Conservation (phyloP, 2,797 vertebrate species). For the Rhabdomys pumilio region DNA sequence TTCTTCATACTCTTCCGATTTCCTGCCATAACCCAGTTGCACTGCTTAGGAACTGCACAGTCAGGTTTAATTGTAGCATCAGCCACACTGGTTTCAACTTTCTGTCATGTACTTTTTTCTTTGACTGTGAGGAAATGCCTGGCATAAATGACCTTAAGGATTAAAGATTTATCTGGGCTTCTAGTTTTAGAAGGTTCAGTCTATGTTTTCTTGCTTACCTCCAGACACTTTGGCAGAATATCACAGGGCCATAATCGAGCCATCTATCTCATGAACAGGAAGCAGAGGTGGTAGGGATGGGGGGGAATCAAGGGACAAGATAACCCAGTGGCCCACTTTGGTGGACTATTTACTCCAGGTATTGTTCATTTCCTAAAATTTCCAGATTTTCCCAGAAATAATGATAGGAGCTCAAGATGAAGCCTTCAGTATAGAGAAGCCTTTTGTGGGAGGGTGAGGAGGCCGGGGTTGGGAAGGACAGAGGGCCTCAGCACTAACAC, state of each 20-base stretch:
- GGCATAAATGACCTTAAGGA: neutral
- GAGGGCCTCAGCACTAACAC: neutral
- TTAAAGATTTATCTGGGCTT: neutral
- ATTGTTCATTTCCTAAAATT: no score
- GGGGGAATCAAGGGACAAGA: neutral
- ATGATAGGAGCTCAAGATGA: neutral
- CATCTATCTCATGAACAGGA: neutral
- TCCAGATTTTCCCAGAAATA: no score
- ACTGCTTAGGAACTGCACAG: neutral
- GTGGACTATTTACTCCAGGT: no score
- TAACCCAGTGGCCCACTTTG: no score
- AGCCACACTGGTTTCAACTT: no score
- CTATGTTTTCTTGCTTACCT: neutral
- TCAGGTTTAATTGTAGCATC: neutral
- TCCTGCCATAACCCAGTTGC: neutral
- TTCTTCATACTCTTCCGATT: neutral
- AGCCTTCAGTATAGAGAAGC: neutral
- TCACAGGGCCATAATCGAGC: neutral
- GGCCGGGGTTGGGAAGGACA: neutral
- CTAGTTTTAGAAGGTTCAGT: neutral
- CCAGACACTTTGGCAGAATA: neutral
- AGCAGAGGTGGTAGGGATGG: neutral
- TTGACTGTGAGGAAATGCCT: neutral
- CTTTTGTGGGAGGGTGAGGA: neutral
- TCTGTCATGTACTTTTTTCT: neutral